Percentiles rank a stretch among this genome's conserved stretches.
phyloP scores from a whole-genome alignment of 2,888 invertebrate species.

The Coleophora flavipennella region DNA sequence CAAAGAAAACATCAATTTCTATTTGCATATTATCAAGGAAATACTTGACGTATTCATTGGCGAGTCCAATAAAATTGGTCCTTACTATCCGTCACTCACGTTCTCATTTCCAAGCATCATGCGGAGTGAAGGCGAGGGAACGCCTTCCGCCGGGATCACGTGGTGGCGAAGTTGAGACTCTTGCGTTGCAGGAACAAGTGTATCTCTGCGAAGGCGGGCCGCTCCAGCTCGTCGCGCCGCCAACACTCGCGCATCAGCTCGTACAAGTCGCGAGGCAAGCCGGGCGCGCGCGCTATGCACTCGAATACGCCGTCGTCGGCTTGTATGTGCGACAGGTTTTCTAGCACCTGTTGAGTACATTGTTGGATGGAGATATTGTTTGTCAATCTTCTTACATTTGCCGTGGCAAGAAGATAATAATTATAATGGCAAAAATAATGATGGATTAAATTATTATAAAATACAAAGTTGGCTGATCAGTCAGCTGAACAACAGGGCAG shows the following conservation, averaged over 20 bases:
- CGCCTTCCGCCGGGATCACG: conserved; percentile 36
- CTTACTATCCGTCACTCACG: neutral
- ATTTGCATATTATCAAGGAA: too few species aligned
- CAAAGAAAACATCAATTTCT: too few species aligned
- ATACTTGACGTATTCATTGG: too few species aligned
- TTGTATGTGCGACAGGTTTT: conserved; percentile 82
- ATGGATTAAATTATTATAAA: too few species aligned
- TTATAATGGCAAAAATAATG: too few species aligned
- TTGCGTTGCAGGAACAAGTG: conserved; percentile 83
- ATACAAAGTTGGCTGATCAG: too few species aligned
- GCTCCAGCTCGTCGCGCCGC: conserved; percentile 80
- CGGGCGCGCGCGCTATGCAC: conserved; percentile 76
- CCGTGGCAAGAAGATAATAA: too few species aligned
- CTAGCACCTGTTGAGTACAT: conserved; percentile 82
- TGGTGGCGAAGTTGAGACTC: conserved; percentile 29
- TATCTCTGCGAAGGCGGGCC: conserved; percentile 87
- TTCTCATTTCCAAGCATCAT: conserved; percentile 14
- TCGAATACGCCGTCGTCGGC: conserved; percentile 75
- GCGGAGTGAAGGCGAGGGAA: conserved; percentile 15
- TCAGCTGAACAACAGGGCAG: too few species aligned
- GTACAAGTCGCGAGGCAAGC: conserved; percentile 85
- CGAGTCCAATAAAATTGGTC: neutral
- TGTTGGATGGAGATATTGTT: too few species aligned
- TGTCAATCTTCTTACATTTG: too few species aligned
- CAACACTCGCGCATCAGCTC: conserved; percentile 90